Evolutionary conservation across 2,113 vertebrate genomes (phyloP).

Genomic region (Paramormyrops kingsleyae): DNA sequence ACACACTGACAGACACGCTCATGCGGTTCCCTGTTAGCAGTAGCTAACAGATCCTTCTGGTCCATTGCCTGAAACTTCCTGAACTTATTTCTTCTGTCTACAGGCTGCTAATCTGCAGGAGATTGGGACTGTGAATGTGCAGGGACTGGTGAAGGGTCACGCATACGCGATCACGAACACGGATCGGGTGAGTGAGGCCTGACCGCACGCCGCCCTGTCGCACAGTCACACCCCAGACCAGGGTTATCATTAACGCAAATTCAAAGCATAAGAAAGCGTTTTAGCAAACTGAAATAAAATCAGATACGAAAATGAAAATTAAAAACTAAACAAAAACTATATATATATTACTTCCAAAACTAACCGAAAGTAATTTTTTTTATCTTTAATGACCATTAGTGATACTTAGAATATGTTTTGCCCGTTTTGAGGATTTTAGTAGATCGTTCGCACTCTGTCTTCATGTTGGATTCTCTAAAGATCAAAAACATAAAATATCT

Average conservation of each 20-base stretch:
- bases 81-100: background rate
- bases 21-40: background rate
- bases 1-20: background rate
- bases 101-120: constrained; percentile 54
- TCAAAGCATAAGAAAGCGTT: background rate
- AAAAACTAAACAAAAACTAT: background rate
- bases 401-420: background rate
- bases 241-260: background rate
- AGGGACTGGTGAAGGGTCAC: constrained; percentile 64
- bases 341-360: background rate
- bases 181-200: constrained; percentile 42
- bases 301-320: background rate
- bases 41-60: background rate
- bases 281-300: background rate
- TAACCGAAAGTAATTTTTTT: background rate
- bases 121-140: constrained; percentile 49
- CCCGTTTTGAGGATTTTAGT: background rate
- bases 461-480: too few relatives aligned
- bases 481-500: too few relatives aligned
- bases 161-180: constrained; percentile 66
- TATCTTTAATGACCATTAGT: background rate
- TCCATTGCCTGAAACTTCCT: background rate
- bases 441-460: background rate
- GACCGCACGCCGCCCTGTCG: background rate
- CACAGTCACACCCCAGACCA: background rate